A percentile compares a stretch with the other conserved stretches of the same genome.
These are phyloP conservation scores for Distichodus sexfasciatus DNA, from an alignment of 2,797 vertebrate genomes.

Conservation along the genomic window DNA sequence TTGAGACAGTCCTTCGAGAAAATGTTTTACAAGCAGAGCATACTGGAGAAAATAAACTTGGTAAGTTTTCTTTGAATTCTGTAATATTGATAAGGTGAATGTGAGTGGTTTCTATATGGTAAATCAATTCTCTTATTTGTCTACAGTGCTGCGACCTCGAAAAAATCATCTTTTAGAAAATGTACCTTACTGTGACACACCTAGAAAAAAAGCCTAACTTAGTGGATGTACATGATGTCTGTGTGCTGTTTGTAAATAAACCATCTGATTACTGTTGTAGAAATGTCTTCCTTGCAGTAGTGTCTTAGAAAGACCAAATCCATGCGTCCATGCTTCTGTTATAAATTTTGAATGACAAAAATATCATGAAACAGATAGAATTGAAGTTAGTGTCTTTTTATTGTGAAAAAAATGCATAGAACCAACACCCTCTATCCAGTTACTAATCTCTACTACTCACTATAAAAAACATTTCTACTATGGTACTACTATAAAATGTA, in stretches of 20 bases:
- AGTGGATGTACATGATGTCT: background rate
- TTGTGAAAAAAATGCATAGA: no score
- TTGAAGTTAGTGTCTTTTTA: no score
- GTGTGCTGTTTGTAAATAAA: no score
- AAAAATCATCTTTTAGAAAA: slow-evolving; percentile 71
- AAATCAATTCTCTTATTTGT: background rate
- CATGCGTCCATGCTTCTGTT: no score
- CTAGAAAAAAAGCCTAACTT: slow-evolving; percentile 64
- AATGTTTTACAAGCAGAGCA: slow-evolving; percentile 72
- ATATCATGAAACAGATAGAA: no score
- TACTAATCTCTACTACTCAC: no score
- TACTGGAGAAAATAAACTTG: slow-evolving; percentile 53
- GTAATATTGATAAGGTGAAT: background rate
- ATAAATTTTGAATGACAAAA: no score
- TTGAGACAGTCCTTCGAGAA: slow-evolving; percentile 70
- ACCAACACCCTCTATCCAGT: no score
- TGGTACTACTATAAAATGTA: no score
- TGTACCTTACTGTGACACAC: slow-evolving; percentile 73
- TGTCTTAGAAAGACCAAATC: no score
- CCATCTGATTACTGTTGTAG: background rate
- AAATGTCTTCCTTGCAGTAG: no score
- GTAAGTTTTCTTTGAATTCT: slow-evolving; percentile 5
- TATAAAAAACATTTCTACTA: no score
- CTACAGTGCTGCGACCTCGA: slow-evolving; percentile 71
- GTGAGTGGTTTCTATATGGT: background rate